Conservation (phyloP, 1,140 invertebrate genomes). For the Phymorhynchus buccinoides region DNA sequence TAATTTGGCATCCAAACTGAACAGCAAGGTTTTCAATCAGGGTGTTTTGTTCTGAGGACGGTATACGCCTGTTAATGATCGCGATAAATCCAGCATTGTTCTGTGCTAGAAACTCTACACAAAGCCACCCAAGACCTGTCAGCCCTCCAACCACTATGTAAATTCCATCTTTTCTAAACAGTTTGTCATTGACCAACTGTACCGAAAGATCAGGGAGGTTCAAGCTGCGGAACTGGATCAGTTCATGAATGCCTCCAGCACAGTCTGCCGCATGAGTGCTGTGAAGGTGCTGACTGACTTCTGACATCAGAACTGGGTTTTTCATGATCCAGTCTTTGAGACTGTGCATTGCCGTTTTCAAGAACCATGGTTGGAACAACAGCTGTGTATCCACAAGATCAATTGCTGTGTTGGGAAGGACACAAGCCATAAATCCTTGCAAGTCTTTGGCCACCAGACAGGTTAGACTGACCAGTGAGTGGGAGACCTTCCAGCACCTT, state of each 20-base stretch:
- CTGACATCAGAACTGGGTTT: conserved; percentile 5
- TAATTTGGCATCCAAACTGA: conserved; percentile 39
- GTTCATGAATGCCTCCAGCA: neutral
- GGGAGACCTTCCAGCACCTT: too few relatives aligned
- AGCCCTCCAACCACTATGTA: conserved; percentile 64
- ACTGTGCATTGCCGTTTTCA: neutral
- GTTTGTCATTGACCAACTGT: conserved; percentile 1
- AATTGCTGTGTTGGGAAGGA: conserved; percentile 23
- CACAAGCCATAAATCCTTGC: too few relatives aligned
- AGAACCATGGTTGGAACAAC: conserved; percentile 27
- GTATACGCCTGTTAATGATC: conserved; percentile 49
- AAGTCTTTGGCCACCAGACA: too few relatives aligned
- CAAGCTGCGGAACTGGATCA: neutral
- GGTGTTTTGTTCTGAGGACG: conserved; percentile 37
- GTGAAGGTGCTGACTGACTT: neutral
- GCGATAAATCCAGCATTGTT: conserved; percentile 54
- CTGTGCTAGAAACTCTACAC: conserved; percentile 51
- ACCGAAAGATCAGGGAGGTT: conserved; percentile 22
- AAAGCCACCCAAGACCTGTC: conserved; percentile 63
- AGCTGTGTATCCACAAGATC: conserved; percentile 22
- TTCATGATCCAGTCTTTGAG: conserved; percentile 12
- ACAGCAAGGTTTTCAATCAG: conserved; percentile 7
- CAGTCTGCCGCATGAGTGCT: neutral
- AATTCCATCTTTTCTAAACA: conserved; percentile 43
- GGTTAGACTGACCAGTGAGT: neutral